These are phyloP conservation scores for Podabrus alpinus DNA, from an alignment of 2,888 invertebrate species.

Conservation along the genomic window DNA sequence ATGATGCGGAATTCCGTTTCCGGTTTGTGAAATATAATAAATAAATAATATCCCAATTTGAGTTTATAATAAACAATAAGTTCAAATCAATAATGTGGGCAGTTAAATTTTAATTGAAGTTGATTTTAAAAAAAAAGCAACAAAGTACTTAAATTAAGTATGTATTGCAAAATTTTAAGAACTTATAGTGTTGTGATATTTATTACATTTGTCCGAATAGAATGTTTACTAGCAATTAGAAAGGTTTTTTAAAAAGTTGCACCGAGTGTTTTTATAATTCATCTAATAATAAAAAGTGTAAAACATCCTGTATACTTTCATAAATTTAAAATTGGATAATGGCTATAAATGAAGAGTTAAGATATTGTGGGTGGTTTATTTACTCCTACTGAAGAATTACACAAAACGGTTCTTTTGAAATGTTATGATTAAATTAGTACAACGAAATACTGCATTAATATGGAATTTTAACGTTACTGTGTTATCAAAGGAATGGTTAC, in stretches of 20 bases:
- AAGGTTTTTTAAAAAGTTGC: not conserved
- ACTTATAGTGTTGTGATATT: not conserved
- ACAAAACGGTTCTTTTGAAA: not conserved
- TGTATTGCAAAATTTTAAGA: not conserved
- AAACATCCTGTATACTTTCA: not conserved
- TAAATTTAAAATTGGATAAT: not conserved
- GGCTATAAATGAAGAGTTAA: not conserved
- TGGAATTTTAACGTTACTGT: not conserved
- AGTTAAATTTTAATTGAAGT: not conserved
- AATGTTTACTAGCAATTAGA: not conserved
- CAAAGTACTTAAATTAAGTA: not conserved
- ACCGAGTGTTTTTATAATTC: not conserved
- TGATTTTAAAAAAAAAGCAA: not conserved
- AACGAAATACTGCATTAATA: not conserved
- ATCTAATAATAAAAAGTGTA: not conserved
- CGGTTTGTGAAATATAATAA: not conserved
- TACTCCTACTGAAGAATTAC: not conserved
- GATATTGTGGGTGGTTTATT: not conserved
- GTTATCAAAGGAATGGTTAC: conserved; percentile 12
- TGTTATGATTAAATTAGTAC: not conserved
- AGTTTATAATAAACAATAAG: too few relatives aligned
- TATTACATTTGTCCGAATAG: not conserved
- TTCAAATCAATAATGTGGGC: not conserved
- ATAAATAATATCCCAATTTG: too few relatives aligned
- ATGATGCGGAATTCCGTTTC: not conserved